Conservation (phyloP, 2,888 invertebrate genomes). For the Drosophila rellima region DNA sequence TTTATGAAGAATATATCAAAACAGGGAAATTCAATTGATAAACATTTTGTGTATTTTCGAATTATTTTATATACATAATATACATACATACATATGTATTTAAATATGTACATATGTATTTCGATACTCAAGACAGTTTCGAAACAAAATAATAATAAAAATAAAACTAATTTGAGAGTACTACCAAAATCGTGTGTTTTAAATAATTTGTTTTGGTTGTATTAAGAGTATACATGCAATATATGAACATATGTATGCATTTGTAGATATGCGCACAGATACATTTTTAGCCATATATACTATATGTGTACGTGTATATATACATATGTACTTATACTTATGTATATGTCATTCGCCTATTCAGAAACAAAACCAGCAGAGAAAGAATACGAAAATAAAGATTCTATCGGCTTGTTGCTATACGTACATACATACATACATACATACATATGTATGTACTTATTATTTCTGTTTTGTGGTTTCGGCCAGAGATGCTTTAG, state of each 20-base stretch:
- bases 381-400: conserved; percentile 49
- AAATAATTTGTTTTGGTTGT: conserved; percentile 3
- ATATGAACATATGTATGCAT: background rate
- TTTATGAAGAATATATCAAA: background rate
- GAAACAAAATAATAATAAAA: background rate
- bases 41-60: background rate
- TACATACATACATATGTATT: too few species aligned
- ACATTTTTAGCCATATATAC: conserved; percentile 1
- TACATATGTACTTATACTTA: conserved; percentile 12
- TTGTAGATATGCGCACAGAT: background rate
- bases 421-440: conserved; percentile 27
- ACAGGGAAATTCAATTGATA: background rate
- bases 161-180: background rate
- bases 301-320: background rate
- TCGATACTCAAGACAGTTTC: background rate
- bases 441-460: conserved; percentile 7
- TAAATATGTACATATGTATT: background rate
- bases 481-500: conserved; percentile 25
- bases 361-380: conserved; percentile 26
- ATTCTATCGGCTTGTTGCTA: conserved; percentile 40
- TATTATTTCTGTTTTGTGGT: conserved; percentile 25
- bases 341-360: conserved; percentile 17
- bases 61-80: background rate
- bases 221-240: background rate
- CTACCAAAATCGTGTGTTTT: background rate